Base-by-base conservation (phyloP, 2,113 vertebrate genomes). In the Rhinoderma darwinii region DNA sequence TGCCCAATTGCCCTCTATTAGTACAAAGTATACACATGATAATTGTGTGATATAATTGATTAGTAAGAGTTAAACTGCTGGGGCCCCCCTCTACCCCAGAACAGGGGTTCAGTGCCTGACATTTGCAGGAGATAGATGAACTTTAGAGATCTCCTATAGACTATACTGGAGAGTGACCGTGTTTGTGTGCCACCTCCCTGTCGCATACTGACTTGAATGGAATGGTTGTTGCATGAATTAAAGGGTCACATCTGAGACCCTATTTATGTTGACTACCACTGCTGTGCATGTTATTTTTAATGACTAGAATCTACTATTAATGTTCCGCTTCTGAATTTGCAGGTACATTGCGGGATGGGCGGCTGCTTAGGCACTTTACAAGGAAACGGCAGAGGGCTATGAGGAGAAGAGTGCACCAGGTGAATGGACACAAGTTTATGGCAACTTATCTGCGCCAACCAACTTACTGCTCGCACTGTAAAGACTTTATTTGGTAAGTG, bases 361-460 rank as follows among this genome's bases (percentile, higher is more conserved):
- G 94, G 22, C 91, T 93, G 80, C 96, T 93, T 83, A 97, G 96
- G 90, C 94, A 97, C 91, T 96, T 99, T 39, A 97, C 96, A 6
- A 95, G 98, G 88, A 96, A 96, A 86, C 96, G 97, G 2, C 96
- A 99, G 50, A 93, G 96, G 22, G 98, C 98, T 0, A 96, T 99
- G 93, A 92, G 95, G 2, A 94, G 98, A 84, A 91, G 93, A 59
- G 96, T 99, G 88, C 98, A 99, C 89, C 97, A 99, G 92, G 95
- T 99, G 90, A 99, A 99, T 0, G 97, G 97, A 11, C 98, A 99
- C 93, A 99, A 99, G 90, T 99, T 99, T 89, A 99, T 99, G 98
- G 98, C 98, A 39, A 99, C 98, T 0, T 99, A 96, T 90, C 94
- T 99, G 85, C 93, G 96, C 10, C 98, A 99, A 91, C 98, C 98